Evolutionary conservation across 2,797 vertebrate genomes (phyloP).

Genomic region (Pogoniulus pusillus): DNA sequence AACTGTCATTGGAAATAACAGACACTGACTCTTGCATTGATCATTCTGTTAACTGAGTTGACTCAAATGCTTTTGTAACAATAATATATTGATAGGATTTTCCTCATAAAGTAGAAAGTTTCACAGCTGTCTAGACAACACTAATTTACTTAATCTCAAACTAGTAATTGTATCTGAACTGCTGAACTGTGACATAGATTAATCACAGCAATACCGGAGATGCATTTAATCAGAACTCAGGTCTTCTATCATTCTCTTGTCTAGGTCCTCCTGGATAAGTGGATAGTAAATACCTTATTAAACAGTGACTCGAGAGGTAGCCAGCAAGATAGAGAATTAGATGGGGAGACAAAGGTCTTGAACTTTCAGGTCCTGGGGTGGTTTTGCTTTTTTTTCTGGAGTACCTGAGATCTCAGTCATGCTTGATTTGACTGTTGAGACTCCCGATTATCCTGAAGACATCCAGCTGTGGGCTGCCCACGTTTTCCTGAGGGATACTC

Average conservation of each 20-base stretch:
- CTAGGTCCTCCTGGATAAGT: background rate
- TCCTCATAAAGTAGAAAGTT: slow-evolving; percentile 21
- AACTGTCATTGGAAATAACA: background rate
- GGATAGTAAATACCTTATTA: background rate
- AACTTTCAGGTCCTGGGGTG: background rate
- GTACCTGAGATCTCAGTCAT: background rate
- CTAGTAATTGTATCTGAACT: slow-evolving; percentile 30
- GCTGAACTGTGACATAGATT: slow-evolving; percentile 35
- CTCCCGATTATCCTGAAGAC: background rate
- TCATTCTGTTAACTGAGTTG: background rate
- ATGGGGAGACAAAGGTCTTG: background rate
- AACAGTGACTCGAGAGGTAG: background rate
- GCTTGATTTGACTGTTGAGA: background rate
- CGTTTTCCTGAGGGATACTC: background rate
- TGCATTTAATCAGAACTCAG: background rate
- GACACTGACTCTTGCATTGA: background rate
- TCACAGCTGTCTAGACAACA: slow-evolving; percentile 10
- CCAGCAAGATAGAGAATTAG: background rate
- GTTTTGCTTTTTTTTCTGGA: background rate
- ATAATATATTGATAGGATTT: slow-evolving; percentile 7
- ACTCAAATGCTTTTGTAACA: slow-evolving; percentile 9
- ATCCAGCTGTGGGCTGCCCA: fast-evolving
- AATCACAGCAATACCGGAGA: slow-evolving; percentile 22
- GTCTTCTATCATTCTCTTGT: slow-evolving; percentile 27
- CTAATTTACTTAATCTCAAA: background rate